Conservation (phyloP, 2,797 vertebrate genomes). For the Mormyrops attenuatus region DNA sequence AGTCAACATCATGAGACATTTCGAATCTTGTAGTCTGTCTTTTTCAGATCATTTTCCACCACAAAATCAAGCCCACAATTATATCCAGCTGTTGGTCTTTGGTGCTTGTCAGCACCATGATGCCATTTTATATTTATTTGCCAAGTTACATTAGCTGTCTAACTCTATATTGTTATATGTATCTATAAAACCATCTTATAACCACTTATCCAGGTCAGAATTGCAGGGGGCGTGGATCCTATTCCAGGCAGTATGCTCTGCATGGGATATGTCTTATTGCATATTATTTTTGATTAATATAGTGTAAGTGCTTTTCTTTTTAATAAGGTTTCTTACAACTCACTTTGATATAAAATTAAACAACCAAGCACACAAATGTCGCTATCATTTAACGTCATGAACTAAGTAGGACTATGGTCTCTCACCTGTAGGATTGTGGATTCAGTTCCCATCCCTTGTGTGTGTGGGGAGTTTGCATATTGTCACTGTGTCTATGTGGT, state of each 20-base stretch:
- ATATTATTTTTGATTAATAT: neutral
- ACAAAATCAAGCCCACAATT: neutral
- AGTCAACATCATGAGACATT: neutral
- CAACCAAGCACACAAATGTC: neutral
- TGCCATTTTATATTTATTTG: neutral
- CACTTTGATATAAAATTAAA: neutral
- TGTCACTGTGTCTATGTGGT: neutral
- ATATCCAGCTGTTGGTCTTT: neutral
- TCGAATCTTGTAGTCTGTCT: neutral
- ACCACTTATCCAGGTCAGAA: neutral
- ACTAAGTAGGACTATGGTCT: neutral
- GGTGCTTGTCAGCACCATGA: neutral
- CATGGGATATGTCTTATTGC: neutral
- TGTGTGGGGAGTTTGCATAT: neutral
- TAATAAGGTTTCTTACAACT: neutral
- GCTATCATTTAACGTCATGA: neutral
- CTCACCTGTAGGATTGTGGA: neutral
- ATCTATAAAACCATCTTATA: neutral
- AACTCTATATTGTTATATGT: neutral
- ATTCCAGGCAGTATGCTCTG: neutral
- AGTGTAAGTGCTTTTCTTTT: neutral
- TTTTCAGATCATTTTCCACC: neutral
- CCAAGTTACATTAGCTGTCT: neutral
- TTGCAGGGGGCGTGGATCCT: neutral
- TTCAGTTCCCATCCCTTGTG: neutral